Evolutionary conservation across 1,140 invertebrate genomes (phyloP).

Genomic region (Chrysomallon squamiferum): DNA sequence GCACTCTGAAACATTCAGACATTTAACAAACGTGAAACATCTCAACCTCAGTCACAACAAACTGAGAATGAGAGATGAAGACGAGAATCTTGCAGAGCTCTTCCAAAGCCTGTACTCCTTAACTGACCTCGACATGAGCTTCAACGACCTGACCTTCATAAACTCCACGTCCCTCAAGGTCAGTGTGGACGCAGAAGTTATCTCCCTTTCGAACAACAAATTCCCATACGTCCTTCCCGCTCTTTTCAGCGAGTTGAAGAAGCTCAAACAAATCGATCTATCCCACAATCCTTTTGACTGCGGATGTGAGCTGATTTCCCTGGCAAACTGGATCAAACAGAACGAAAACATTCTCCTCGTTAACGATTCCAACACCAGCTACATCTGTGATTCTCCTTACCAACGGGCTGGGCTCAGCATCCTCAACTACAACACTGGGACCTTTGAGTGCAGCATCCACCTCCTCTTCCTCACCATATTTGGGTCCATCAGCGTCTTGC

Average conservation of each 20-base stretch:
- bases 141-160: slow-evolving; percentile 35
- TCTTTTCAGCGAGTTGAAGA: slow-evolving; percentile 24
- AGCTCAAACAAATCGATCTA: slow-evolving; percentile 40
- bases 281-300: slow-evolving; percentile 49
- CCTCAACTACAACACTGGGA: slow-evolving; percentile 13
- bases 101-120: slow-evolving; percentile 31
- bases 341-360: slow-evolving; percentile 22
- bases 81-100: slow-evolving; percentile 12
- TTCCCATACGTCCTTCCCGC: slow-evolving; percentile 24
- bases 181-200: slow-evolving; percentile 15
- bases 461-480: slow-evolving; percentile 32
- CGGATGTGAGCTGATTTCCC: slow-evolving; percentile 37
- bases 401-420: slow-evolving; percentile 20
- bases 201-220: slow-evolving; percentile 30
- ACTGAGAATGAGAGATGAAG: slow-evolving; percentile 3
- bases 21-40: slow-evolving; percentile 27
- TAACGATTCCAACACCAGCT: slow-evolving; percentile 19
- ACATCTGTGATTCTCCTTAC: slow-evolving; percentile 23
- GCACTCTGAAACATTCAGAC: slow-evolving; percentile 31
- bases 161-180: slow-evolving; percentile 19
- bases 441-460: slow-evolving; percentile 30
- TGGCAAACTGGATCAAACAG: slow-evolving; percentile 40
- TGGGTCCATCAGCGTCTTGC: slow-evolving; percentile 23
- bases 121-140: slow-evolving; percentile 35
- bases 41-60: slow-evolving; percentile 41